Evolutionary conservation across 2,797 vertebrate genomes (phyloP).

Genomic region (Clamator glandarius): DNA sequence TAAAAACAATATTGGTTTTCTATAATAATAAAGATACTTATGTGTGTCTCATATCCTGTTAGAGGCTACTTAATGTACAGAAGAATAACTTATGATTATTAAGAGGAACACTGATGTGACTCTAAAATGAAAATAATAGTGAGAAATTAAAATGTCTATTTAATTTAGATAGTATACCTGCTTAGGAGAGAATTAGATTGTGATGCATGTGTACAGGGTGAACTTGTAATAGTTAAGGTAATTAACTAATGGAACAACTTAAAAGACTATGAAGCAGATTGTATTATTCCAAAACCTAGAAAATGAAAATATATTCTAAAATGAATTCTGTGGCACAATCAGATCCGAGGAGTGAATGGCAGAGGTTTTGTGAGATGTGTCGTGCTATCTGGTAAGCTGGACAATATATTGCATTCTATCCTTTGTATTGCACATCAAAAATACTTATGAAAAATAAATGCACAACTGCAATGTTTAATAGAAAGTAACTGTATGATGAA

Average conservation of each 20-base stretch:
- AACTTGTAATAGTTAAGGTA: neutral
- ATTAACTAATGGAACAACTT: neutral
- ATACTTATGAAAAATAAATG: neutral
- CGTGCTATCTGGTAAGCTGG: neutral
- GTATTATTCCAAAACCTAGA: neutral
- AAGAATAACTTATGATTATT: conserved; percentile 8
- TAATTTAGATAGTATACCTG: neutral
- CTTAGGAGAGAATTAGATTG: neutral
- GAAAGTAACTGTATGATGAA: neutral
- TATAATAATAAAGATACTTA: neutral
- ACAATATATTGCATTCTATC: neutral
- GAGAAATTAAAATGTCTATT: neutral
- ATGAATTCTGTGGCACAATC: neutral
- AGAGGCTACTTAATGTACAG: neutral
- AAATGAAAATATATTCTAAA: neutral
- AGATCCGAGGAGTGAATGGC: neutral
- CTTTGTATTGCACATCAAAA: neutral
- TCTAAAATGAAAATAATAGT: conserved; percentile 3
- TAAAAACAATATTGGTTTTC: neutral
- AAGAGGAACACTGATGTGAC: neutral
- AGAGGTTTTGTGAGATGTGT: neutral
- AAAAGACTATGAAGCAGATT: neutral
- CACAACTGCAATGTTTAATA: neutral
- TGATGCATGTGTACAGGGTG: neutral
- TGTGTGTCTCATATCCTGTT: neutral